Conservation (phyloP, 1,140 invertebrate species). For the Lucilia cuprina region DNA sequence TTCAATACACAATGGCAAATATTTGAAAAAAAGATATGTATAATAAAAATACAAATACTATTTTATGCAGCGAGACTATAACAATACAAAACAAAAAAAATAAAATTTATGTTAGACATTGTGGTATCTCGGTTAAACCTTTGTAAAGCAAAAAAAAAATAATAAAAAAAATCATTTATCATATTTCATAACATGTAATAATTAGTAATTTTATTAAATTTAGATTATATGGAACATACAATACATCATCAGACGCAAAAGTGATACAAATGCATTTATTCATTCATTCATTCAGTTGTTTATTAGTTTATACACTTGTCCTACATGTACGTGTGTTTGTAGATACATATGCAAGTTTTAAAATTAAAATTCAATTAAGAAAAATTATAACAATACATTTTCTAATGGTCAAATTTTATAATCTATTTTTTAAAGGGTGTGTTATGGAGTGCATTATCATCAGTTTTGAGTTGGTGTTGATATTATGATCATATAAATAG, state of each 20-base stretch:
- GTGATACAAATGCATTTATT: too few relatives aligned
- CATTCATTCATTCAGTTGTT: too few relatives aligned
- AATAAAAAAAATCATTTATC: background rate
- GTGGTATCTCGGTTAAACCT: background rate
- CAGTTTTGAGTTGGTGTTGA: background rate
- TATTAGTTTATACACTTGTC: too few relatives aligned
- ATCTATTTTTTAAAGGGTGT: background rate
- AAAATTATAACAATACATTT: background rate
- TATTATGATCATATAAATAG: background rate
- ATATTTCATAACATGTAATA: constrained; percentile 4
- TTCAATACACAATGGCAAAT: constrained; percentile 6
- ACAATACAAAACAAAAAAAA: background rate
- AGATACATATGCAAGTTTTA: background rate
- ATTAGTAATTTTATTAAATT: background rate
- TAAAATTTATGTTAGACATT: background rate
- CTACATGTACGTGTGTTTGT: too few relatives aligned
- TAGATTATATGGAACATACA: too few relatives aligned
- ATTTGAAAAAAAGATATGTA: background rate
- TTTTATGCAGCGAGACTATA: background rate
- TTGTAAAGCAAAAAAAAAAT: background rate
- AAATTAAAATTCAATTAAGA: constrained; percentile 13
- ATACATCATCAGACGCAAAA: too few relatives aligned
- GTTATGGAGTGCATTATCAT: too few relatives aligned
- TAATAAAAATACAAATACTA: constrained; percentile 1
- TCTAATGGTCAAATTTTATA: background rate